Evolutionary conservation across 2,113 vertebrate genomes (phyloP).

Genomic region (Strix uralensis): DNA sequence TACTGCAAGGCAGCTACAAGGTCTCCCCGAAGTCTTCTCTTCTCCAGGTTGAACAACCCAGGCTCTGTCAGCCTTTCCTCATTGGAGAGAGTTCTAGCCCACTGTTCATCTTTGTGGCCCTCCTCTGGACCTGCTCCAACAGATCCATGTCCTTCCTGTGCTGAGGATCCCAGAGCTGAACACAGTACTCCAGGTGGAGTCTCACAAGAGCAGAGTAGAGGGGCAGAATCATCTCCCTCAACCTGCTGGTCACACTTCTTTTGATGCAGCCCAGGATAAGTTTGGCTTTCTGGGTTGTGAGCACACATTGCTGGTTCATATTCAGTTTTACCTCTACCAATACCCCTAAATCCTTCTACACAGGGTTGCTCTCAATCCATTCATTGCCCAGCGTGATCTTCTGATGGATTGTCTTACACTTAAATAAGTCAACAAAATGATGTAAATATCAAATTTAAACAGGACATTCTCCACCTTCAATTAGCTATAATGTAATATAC

Average conservation of each 20-base stretch:
- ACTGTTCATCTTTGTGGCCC: too few species aligned
- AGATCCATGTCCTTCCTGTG: not conserved
- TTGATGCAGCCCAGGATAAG: not conserved
- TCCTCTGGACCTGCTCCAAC: too few species aligned
- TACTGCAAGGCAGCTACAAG: not conserved
- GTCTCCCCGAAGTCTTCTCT: not conserved
- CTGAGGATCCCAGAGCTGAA: not conserved
- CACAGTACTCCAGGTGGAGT: not conserved
- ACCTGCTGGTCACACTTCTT: not conserved
- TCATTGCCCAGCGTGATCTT: not conserved
- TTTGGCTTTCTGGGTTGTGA: not conserved
- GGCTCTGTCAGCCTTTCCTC: not conserved
- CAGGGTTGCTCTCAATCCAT: not conserved
- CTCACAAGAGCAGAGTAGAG: fast-evolving
- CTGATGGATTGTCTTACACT: not conserved
- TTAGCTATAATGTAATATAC: not conserved
- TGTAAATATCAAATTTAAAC: not conserved
- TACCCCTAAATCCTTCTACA: not conserved
- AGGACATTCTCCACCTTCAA: not conserved
- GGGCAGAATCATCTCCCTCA: not conserved
- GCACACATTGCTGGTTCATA: fast-evolving
- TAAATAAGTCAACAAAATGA: not conserved
- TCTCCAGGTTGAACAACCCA: not conserved
- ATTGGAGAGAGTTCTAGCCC: too few species aligned
- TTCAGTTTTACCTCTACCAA: not conserved